Percentiles rank a stretch among this genome's conserved stretches.
These are phyloP conservation scores for Solenodon paradoxus DNA, from an alignment of 2,113 vertebrate genomes.

Conservation along the genomic window DNA sequence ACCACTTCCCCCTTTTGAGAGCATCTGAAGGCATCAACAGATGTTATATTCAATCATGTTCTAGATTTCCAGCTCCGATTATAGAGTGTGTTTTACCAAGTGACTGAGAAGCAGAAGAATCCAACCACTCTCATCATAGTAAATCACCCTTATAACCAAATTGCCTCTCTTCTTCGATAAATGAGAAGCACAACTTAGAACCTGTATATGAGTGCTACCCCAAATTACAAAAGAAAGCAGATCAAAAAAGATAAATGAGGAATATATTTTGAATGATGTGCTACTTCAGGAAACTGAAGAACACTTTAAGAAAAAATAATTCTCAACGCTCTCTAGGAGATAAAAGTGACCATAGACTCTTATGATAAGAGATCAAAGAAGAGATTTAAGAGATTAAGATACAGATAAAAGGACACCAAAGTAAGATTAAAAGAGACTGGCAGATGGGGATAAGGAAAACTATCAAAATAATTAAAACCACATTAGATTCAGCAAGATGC, in stretches of 20 bases:
- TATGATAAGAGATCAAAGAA: conserved; percentile 29
- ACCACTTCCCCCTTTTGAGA: not conserved
- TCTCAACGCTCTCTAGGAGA: not conserved
- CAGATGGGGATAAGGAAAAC: not conserved
- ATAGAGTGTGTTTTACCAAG: not conserved
- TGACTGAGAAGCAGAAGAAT: not conserved
- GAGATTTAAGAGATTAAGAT: conserved; percentile 43
- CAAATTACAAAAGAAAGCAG: not conserved
- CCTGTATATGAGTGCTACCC: not conserved
- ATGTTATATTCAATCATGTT: not conserved
- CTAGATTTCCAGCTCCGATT: not conserved
- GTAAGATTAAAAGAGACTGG: not conserved
- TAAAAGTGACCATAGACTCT: not conserved
- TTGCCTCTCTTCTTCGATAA: not conserved
- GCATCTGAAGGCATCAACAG: not conserved
- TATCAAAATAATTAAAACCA: conserved; percentile 43
- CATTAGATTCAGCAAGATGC: not conserved
- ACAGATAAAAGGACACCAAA: conserved; percentile 25
- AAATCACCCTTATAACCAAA: not conserved
- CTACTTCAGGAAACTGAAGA: not conserved
- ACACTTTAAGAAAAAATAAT: conserved; percentile 42
- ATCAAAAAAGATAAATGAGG: not conserved
- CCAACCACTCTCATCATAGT: not conserved
- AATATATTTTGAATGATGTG: not conserved
- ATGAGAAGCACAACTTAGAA: not conserved